Evolutionary conservation across 2,113 vertebrate species (phyloP), one percentile per base, ranked within the genome.

Genomic region (Glaucidium brasilianum): DNA sequence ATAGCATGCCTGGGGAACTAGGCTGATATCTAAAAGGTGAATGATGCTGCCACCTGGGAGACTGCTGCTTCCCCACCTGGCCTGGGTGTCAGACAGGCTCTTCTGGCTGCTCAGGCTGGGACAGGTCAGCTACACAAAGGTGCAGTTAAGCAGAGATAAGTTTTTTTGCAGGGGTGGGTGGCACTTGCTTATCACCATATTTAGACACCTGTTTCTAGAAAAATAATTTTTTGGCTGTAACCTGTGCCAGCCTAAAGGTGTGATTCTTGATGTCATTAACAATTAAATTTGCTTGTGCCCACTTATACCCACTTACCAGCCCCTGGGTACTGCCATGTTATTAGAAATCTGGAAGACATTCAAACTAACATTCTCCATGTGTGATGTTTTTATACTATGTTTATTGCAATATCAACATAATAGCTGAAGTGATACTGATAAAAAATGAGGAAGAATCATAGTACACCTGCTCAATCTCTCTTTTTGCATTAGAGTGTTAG

Each of bases 181-280:
- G 56, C 22, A 32, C 23, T 81, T 0, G 0, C 6, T 77, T 69
- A 32, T 41, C 18, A n/a, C 27, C 39, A 6, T 43, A 34, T 43
- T 63, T 41, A 72, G 43, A 50, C 47, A 72, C 6, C 32, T 26
- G 4, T 83, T 79, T 76, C 37, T 64, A 37, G 12, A 69, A 12
- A 59, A 68, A 79, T 50, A 1, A 2, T 5, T 5, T 84, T 78
- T 53, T 59, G 34, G 6, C 50, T 87, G 35, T 52, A 69, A 35
- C 20, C 34, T 69, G 11, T 73, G 23, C 17, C 49, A 21, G 15
- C 26, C 12, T 39, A 10, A 43, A 76, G 23, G 2, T n/a, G 30
- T 69, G 39, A 66, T 58, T 82, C 50, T 74, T 78, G 27, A 74
- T 35, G 55, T 35, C 34, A 35, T 53, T 45, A 49, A 35, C 6